Conservation (phyloP, 2,113 vertebrate species). For the Leptobrachium leishanense region DNA sequence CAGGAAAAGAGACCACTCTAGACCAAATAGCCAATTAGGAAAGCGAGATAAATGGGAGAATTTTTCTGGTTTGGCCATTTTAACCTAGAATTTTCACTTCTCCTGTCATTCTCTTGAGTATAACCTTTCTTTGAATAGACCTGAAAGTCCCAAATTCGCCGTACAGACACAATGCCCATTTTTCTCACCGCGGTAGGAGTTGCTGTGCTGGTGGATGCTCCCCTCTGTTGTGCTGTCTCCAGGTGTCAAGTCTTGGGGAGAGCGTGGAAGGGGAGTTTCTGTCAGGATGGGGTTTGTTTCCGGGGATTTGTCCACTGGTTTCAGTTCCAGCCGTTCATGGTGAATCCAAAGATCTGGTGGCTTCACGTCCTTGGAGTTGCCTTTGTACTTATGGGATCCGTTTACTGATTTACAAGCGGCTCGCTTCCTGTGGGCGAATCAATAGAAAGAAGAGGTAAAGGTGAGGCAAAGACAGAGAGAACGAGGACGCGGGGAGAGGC, state of each 20-base stretch:
- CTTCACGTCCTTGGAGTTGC: conserved; percentile 95
- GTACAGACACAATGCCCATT: not conserved
- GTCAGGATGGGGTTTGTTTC: conserved; percentile 97
- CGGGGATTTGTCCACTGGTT: conserved; percentile 95
- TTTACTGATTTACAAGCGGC: conserved; percentile 93
- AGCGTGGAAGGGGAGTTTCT: conserved; percentile 91
- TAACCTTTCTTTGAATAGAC: too few relatives aligned
- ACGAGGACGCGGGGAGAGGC: too few relatives aligned
- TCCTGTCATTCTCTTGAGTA: too few relatives aligned
- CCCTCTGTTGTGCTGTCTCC: conserved; percentile 86
- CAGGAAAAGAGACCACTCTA: too few relatives aligned
- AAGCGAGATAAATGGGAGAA: too few relatives aligned
- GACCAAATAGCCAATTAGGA: too few relatives aligned
- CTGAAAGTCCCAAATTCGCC: too few relatives aligned
- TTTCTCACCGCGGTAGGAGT: conserved; percentile 90
- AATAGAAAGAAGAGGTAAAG: not conserved
- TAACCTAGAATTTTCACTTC: too few relatives aligned
- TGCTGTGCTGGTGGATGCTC: conserved; percentile 88
- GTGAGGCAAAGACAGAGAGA: too few relatives aligned
- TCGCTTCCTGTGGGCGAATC: conserved; percentile 76
- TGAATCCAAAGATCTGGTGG: conserved; percentile 98
- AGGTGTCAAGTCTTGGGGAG: conserved; percentile 93
- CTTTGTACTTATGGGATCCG: conserved; percentile 96
- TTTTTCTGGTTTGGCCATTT: too few relatives aligned
- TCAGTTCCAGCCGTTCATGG: conserved; percentile 93